Conservation (phyloP, 2,888 invertebrate genomes). For the Seira musarum region DNA sequence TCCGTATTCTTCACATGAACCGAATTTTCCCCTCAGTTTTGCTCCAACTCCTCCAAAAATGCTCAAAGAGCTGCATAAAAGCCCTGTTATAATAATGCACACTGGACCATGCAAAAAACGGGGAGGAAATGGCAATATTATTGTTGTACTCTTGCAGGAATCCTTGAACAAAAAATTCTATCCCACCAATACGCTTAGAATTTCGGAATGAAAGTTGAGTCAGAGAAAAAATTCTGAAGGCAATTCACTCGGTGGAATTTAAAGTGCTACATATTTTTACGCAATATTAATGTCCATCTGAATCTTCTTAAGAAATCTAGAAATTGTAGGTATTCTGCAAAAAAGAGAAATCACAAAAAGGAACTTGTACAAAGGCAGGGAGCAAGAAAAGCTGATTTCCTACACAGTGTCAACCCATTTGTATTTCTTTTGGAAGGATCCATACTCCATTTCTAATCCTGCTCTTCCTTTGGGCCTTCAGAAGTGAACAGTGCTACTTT, state of each 20-base stretch:
- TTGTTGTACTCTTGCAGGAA: slow-evolving; percentile 42
- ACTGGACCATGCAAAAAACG: slow-evolving; percentile 27
- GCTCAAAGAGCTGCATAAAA: too few relatives aligned
- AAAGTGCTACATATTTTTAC: background rate
- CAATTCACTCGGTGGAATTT: background rate
- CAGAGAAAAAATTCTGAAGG: background rate
- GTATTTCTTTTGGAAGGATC: too few relatives aligned
- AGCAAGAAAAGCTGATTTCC: too few relatives aligned
- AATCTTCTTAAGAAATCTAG: too few relatives aligned
- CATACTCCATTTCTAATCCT: too few relatives aligned
- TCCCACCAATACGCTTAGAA: background rate
- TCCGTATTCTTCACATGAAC: slow-evolving; percentile 37
- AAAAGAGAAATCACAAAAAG: too few relatives aligned
- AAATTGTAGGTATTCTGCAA: too few relatives aligned
- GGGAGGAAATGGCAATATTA: slow-evolving; percentile 44
- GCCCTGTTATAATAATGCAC: background rate
- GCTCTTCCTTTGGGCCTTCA: too few relatives aligned
- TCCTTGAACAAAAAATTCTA: background rate
- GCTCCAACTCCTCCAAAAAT: slow-evolving; percentile 23
- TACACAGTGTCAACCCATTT: too few relatives aligned
- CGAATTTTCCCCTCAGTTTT: slow-evolving; percentile 26
- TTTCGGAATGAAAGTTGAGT: too few relatives aligned
- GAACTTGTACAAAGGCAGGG: too few relatives aligned
- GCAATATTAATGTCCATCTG: background rate
- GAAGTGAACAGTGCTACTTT: too few relatives aligned